A percentile compares a stretch with the other conserved stretches of the same genome.
These are phyloP conservation scores for Acrocephalus scirpaceus DNA, from an alignment of 2,797 vertebrate genomes.

Conservation along the genomic window DNA sequence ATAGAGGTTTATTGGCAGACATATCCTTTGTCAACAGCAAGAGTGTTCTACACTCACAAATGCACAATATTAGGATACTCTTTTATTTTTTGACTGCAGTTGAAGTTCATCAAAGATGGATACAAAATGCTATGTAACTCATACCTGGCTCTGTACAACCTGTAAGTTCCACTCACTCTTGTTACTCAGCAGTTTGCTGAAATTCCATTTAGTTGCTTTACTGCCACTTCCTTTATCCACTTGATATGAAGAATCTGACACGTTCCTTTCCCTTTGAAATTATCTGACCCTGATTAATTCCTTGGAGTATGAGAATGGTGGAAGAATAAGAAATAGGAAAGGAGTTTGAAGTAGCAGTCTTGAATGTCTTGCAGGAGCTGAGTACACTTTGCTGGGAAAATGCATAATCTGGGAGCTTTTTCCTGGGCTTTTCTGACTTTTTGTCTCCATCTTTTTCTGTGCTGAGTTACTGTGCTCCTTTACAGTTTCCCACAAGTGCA, in stretches of 20 bases:
- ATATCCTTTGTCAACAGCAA: neutral
- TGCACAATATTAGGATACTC: neutral
- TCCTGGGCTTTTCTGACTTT: neutral
- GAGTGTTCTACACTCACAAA: neutral
- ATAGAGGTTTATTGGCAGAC: neutral
- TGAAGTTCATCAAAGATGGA: neutral
- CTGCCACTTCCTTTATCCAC: neutral
- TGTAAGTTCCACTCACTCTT: neutral
- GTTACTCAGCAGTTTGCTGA: neutral
- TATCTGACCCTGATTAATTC: neutral
- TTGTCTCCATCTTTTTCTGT: neutral
- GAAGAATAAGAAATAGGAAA: neutral
- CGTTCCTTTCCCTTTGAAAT: neutral
- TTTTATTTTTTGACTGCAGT: neutral
- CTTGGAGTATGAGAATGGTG: neutral
- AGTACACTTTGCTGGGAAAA: neutral
- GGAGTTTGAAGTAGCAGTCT: neutral
- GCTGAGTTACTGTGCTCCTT: neutral
- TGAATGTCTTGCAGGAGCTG: neutral
- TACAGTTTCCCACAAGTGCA: neutral
- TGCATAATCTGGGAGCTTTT: neutral
- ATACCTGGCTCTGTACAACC: neutral
- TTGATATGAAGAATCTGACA: neutral
- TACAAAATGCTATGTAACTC: neutral
- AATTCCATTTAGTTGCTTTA: neutral